Conservation (phyloP, 1,140 invertebrate species). For the Tetragonula clypearis region DNA sequence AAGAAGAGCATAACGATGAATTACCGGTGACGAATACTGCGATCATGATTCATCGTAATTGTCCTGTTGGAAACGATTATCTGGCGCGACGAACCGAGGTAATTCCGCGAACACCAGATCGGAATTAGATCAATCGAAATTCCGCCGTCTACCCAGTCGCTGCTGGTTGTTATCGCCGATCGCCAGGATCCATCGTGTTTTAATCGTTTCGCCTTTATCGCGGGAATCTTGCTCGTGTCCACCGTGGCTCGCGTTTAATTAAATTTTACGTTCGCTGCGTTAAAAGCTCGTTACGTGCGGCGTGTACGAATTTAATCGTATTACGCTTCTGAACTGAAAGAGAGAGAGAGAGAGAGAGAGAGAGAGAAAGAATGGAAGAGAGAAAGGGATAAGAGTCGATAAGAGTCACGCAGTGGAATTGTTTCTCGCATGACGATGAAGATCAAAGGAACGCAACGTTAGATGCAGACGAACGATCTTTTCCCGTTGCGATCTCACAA, state of each 20-base stretch:
- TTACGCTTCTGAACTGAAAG: background rate
- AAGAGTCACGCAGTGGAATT: background rate
- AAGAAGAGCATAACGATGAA: conserved; percentile 29
- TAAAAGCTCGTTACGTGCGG: conserved; percentile 6
- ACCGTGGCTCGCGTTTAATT: conserved; percentile 12
- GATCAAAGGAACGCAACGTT: background rate
- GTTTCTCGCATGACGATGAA: too few relatives aligned
- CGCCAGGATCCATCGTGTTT: background rate
- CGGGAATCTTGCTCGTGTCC: background rate
- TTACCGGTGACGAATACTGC: conserved; percentile 37
- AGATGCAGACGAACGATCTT: too few relatives aligned
- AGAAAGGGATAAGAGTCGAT: too few relatives aligned
- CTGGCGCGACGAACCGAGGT: background rate
- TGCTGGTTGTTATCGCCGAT: background rate
- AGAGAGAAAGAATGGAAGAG: background rate
- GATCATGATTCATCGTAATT: conserved; percentile 3
- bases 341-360: too few relatives aligned
- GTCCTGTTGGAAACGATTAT: background rate
- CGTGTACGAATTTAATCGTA: conserved; percentile 18
- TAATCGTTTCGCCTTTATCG: conserved; percentile 8
- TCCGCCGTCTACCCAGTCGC: background rate
- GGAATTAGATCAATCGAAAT: background rate
- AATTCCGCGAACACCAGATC: conserved; percentile 10
- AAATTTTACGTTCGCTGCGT: conserved; percentile 2
- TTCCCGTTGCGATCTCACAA: too few relatives aligned